phyloP scores from a whole-genome alignment of 1,140 invertebrate species.

The Musca domestica region DNA sequence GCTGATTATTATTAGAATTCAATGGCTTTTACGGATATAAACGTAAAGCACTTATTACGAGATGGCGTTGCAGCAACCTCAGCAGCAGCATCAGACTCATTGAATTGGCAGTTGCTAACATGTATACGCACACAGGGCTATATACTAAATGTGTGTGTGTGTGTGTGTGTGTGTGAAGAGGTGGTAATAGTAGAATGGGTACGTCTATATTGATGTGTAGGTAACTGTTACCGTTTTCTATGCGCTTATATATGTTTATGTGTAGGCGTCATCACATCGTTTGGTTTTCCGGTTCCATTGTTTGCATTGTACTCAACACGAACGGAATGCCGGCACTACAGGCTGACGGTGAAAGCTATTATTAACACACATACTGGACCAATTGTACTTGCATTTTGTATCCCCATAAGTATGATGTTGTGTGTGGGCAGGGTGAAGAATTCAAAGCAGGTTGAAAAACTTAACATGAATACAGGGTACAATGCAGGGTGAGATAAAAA shows the following conservation, averaged over 20 bases:
- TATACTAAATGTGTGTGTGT: too few relatives aligned
- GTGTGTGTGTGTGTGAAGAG: too few relatives aligned
- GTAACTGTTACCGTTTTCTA: too few relatives aligned
- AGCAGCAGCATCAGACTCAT: background rate
- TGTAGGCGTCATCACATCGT: conserved; percentile 15
- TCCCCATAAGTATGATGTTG: too few relatives aligned
- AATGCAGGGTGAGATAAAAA: too few relatives aligned
- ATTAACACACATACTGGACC: conserved; percentile 17
- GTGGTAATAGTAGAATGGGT: too few relatives aligned
- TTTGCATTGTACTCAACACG: conserved; percentile 6
- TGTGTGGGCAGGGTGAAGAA: too few relatives aligned
- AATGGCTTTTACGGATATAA: conserved; percentile 2
- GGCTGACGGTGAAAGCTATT: background rate
- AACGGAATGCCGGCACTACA: background rate
- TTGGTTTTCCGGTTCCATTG: conserved; percentile 19
- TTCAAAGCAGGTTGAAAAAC: too few relatives aligned
- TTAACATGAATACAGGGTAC: conserved; percentile 8
- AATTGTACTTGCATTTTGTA: too few relatives aligned
- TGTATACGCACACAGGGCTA: too few relatives aligned
- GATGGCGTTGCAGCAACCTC: background rate
- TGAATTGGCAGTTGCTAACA: background rate
- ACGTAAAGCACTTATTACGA: conserved; percentile 1
- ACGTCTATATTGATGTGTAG: too few relatives aligned
- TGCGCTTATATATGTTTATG: too few relatives aligned
- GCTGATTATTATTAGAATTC: conserved; percentile 13